These are phyloP conservation scores for Drosophila sucinea DNA, from an alignment of 1,140 invertebrate genomes.

Conservation along the genomic window DNA sequence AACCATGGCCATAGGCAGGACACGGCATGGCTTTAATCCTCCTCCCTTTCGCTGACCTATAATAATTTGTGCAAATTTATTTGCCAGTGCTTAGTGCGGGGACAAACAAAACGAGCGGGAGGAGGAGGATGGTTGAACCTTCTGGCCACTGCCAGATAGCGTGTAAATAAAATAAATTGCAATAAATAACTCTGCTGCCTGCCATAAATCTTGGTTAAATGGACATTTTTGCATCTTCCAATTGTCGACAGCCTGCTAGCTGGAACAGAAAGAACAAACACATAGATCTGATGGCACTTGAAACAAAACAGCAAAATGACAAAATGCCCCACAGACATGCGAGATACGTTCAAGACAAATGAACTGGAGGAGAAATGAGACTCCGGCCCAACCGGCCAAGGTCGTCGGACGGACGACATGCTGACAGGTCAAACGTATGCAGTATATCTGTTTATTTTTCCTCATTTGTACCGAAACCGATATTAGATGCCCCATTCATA, in stretches of 20 bases:
- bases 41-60: conserved; percentile 40
- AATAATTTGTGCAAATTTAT: conserved; percentile 81
- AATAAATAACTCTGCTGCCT: conserved; percentile 76
- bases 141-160: conserved; percentile 76
- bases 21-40: conserved; percentile 7
- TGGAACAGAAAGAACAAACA: conserved; percentile 27
- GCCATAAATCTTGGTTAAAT: conserved; percentile 81
- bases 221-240: conserved; percentile 82
- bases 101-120: background rate
- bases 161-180: conserved; percentile 81
- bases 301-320: conserved; percentile 66
- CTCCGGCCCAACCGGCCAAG: conserved; percentile 25
- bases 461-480: background rate
- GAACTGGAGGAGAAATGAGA: conserved; percentile 11
- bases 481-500: conserved; percentile 6
- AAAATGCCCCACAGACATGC: conserved; percentile 60
- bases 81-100: conserved; percentile 69
- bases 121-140: conserved; percentile 16
- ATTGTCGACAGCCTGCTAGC: conserved; percentile 54
- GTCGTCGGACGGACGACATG: conserved; percentile 17
- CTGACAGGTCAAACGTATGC: conserved; percentile 12
- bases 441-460: conserved; percentile 2
- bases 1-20: conserved; percentile 44
- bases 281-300: conserved; percentile 55
- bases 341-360: conserved; percentile 23